Conservation (phyloP, 2,113 vertebrate genomes). For the Coptodon rendalli region DNA sequence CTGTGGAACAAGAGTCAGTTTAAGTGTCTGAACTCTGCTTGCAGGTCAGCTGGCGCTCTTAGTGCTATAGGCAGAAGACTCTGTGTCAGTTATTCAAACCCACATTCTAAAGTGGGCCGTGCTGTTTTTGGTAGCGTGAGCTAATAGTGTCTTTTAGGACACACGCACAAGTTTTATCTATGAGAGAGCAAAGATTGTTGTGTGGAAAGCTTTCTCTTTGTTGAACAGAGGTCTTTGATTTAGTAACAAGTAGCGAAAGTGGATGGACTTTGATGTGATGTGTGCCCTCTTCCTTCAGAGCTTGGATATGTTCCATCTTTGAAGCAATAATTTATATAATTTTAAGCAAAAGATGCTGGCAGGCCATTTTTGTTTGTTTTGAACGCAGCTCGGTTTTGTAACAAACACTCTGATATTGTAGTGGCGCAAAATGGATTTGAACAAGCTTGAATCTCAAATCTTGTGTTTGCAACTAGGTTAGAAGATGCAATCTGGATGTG, state of each 20-base stretch:
- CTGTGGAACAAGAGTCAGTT: background rate
- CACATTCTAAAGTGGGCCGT: conserved; percentile 40
- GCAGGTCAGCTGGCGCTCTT: conserved; percentile 21
- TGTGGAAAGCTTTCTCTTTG: background rate
- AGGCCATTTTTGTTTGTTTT: background rate
- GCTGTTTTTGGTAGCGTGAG: conserved; percentile 31
- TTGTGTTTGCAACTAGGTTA: background rate
- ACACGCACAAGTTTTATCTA: background rate
- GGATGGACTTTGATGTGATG: conserved; percentile 17
- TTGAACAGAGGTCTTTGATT: conserved; percentile 5
- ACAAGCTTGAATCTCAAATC: background rate
- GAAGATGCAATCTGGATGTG: background rate
- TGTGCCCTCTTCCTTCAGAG: background rate
- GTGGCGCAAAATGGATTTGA: background rate
- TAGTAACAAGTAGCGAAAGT: background rate
- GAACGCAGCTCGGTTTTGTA: background rate
- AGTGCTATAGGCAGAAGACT: conserved; percentile 3
- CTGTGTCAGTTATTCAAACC: conserved; percentile 20
- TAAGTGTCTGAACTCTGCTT: background rate
- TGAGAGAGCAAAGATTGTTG: background rate
- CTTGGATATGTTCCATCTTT: background rate
- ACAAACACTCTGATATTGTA: background rate
- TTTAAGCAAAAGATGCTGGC: background rate
- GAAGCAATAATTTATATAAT: conserved; percentile 10
- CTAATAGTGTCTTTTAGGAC: conserved; percentile 5